Conservation (phyloP, 2,797 vertebrate genomes). For the Loris lydekkerianus region DNA sequence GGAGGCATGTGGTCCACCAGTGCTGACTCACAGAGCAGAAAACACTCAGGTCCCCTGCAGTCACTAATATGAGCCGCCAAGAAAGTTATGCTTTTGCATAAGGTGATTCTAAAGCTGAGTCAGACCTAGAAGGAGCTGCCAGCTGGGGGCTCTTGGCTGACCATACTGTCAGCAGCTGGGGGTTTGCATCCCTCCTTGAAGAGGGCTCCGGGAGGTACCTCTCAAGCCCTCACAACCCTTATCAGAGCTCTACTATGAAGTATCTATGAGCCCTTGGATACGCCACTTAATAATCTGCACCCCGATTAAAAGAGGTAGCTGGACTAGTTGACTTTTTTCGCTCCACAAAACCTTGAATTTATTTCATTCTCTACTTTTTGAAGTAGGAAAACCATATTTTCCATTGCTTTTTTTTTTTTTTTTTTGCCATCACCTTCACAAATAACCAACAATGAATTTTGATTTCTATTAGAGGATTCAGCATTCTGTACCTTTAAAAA, state of each 20-base stretch:
- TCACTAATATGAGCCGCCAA: too few relatives aligned
- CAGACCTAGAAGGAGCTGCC: neutral
- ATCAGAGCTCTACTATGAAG: neutral
- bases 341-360: neutral
- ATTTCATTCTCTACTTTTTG: neutral
- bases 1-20: neutral
- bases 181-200: neutral
- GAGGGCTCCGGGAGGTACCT: too few relatives aligned
- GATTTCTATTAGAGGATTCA: neutral
- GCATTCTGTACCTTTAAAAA: slow-evolving; percentile 17
- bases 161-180: neutral
- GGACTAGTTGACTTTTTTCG: neutral
- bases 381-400: neutral
- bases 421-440: neutral
- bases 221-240: neutral
- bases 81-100: neutral
- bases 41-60: neutral
- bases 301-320: neutral
- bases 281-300: neutral
- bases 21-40: too few relatives aligned
- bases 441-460: neutral
- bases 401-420: neutral
- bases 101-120: neutral
- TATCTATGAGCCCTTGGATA: neutral
- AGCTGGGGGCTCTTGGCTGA: neutral